Conservation (phyloP, 2,797 vertebrate genomes). For the Typhlichthys eigenmanni region DNA sequence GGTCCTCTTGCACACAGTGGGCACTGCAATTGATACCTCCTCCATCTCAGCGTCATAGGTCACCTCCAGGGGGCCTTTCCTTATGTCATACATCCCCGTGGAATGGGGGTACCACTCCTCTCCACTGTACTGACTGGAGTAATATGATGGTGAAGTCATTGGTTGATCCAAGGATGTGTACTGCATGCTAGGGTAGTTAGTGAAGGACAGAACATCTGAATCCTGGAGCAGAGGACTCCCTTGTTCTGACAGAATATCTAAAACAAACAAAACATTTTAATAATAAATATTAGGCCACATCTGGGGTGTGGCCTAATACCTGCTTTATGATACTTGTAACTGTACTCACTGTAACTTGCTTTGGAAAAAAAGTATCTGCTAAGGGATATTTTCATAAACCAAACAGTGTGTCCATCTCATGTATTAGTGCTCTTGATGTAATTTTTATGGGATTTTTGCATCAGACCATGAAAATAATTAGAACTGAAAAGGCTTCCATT, state of each 20-base stretch:
- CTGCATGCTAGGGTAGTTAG: conserved; percentile 83
- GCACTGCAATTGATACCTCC: conserved; percentile 69
- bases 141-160: conserved; percentile 84
- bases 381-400: no score
- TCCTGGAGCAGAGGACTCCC: conserved; percentile 85
- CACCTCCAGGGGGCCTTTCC: conserved; percentile 84
- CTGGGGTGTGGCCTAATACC: no score
- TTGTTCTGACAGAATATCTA: conserved; percentile 90
- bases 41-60: conserved; percentile 82
- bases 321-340: no score
- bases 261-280: background rate
- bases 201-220: conserved; percentile 84
- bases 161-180: conserved; percentile 85
- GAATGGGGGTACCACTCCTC: conserved; percentile 90
- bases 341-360: no score
- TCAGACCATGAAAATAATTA: no score
- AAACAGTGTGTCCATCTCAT: no score
- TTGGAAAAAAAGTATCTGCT: no score
- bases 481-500: no score
- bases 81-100: conserved; percentile 85
- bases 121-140: conserved; percentile 82
- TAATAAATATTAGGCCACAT: no score
- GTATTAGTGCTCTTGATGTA: no score
- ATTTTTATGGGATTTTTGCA: no score
- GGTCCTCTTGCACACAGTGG: conserved; percentile 81